A percentile compares a stretch with the other conserved stretches of the same genome.
These are phyloP conservation scores for Delphinus delphis DNA, from an alignment of 2,113 vertebrate species.

Conservation along the genomic window DNA sequence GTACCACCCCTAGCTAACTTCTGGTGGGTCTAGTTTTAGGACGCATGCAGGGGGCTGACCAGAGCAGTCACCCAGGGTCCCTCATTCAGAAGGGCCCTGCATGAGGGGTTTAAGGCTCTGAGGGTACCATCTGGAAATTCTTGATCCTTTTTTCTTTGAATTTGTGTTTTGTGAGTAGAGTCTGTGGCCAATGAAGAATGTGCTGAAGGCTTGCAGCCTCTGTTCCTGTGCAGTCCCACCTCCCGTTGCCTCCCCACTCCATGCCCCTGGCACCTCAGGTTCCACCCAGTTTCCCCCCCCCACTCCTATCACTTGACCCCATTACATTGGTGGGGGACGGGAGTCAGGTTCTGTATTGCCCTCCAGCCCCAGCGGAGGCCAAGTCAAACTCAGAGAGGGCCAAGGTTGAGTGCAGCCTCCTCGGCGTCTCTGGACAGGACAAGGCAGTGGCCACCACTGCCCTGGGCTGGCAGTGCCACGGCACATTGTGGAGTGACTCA, in stretches of 20 bases:
- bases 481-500: background rate
- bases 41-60: rapidly evolving
- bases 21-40: background rate
- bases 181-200: background rate
- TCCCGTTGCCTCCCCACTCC: background rate
- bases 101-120: background rate
- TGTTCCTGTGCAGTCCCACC: background rate
- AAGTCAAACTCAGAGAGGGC: background rate
- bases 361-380: background rate
- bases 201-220: background rate
- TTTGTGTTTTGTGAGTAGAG: background rate
- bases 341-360: rapidly evolving
- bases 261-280: background rate
- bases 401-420: background rate
- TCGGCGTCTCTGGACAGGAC: background rate
- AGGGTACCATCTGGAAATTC: background rate
- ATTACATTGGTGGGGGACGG: background rate
- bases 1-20: background rate
- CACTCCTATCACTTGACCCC: background rate
- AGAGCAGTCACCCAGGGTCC: background rate
- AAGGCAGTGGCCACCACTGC: background rate
- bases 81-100: background rate
- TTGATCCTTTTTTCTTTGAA: background rate
- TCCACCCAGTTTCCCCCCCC: rapidly evolving
- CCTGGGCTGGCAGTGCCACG: background rate